These are phyloP conservation scores for Heliocidaris tuberculata DNA, from an alignment of 35 echinoderm and acorn worm species.

Conservation along the genomic window DNA sequence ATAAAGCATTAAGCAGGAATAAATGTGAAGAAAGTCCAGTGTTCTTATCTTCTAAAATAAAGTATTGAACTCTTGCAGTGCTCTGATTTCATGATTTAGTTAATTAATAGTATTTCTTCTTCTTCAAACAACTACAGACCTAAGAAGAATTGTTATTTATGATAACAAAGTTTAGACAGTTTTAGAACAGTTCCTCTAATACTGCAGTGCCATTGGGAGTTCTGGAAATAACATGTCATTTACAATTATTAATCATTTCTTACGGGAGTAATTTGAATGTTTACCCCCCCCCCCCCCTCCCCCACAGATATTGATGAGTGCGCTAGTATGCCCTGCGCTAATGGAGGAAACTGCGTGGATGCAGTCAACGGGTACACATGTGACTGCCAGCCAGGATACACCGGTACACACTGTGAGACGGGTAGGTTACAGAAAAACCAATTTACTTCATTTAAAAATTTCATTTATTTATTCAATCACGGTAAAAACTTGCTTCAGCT, in stretches of 20 bases:
- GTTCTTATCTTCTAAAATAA: no score
- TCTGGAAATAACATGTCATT: neutral
- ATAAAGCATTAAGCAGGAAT: no score
- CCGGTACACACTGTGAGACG: conserved; percentile 54
- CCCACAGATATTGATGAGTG: conserved; percentile 75
- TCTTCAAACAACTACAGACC: neutral
- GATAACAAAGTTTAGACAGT: neutral
- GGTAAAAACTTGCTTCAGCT: no score
- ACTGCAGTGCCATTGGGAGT: neutral
- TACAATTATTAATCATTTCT: neutral
- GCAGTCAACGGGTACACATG: conserved; percentile 51
- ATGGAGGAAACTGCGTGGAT: conserved; percentile 62
- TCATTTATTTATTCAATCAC: no score
- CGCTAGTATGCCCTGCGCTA: conserved; percentile 54
- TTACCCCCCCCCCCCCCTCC: neutral
- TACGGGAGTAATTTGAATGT: neutral
- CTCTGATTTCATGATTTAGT: neutral
- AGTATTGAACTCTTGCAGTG: no score
- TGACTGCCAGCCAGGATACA: conserved; percentile 55
- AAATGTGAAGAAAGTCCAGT: no score
- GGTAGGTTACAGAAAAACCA: conserved; percentile 26
- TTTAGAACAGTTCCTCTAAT: neutral
- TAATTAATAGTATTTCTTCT: no score
- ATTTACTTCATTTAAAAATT: no score
- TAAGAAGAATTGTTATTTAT: neutral